Evolutionary conservation across 2,113 vertebrate species (phyloP).

Genomic region (Butastur rufipennis): DNA sequence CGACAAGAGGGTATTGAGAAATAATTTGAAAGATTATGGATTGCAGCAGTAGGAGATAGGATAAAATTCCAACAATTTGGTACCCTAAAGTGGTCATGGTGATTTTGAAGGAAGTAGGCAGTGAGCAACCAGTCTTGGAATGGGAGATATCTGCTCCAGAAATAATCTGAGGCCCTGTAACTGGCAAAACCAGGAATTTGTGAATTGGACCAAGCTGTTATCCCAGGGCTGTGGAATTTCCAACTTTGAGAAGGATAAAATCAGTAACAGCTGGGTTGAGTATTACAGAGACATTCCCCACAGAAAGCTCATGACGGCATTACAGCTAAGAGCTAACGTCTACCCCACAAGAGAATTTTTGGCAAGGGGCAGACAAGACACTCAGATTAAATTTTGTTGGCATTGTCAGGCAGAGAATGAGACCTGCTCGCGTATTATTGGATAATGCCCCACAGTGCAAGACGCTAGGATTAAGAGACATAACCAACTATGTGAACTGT

Average conservation of each 20-base stretch:
- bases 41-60: neutral
- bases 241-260: neutral
- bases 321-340: neutral
- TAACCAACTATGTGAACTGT: neutral
- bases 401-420: neutral
- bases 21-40: neutral
- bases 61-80: neutral
- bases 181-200: neutral
- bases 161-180: neutral
- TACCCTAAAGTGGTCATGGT: too few relatives aligned
- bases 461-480: neutral
- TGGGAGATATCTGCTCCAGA: neutral
- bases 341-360: neutral
- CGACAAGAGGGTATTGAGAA: neutral
- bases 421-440: neutral
- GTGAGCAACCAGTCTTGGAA: neutral
- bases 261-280: neutral
- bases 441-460: neutral
- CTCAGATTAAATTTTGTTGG: neutral
- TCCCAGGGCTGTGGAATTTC: neutral
- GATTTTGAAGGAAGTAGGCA: neutral
- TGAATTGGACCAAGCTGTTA: neutral
- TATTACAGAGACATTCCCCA: neutral
- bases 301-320: neutral
- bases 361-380: neutral